Base-by-base conservation (phyloP, 2,797 vertebrate species). In the Acrossocheilus wenchowensis region DNA sequence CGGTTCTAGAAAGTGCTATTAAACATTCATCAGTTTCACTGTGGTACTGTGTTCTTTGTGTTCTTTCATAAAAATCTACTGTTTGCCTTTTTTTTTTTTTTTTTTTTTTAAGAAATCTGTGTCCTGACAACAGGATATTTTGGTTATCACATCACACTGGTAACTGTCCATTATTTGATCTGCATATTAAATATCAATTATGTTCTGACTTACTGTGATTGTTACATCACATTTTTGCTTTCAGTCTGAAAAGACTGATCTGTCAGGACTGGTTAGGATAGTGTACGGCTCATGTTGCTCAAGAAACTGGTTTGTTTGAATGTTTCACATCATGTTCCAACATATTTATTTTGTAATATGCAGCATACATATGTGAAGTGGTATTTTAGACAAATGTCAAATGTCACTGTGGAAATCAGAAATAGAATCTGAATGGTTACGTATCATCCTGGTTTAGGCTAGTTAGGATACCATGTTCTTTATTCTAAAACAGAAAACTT, bases 1-100 rank as follows among this genome's bases (percentile, higher is more conserved):
- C 17, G 34, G 36, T 79, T 75, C 36, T 84, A 78, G 74, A 78
- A 84, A 84, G 74, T 78, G 34, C 48, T 80, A 79, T 85, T 85
- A 85, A 79, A 85, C 75, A 45, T 79, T 71, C 75, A 54, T 79
- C 36, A 21, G 75, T 85, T 79, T 79, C 50, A 79, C 39, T 26
- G 54, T 60, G 64, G 64, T 60, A 54, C 39, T 79, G 50, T 78
- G 48, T 71, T 85, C 36, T 62, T 45, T 54, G 3, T 69, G 50
- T 82, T 41, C 23, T 36, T 30, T 36, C 3, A 71, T 12, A 62
- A 12, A 62, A 26, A 69, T 60, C 0, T 5, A 60, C 23, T 4
- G 4, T 5, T 60, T 4, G 3, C 9, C n/a, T 36, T 36, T 36
- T 36, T 36, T 36, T 30, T 19, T 21, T 54, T 54, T 45, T 48